Evolutionary conservation across 2,113 vertebrate species (phyloP).

Genomic region (Pelobates fuscus): DNA sequence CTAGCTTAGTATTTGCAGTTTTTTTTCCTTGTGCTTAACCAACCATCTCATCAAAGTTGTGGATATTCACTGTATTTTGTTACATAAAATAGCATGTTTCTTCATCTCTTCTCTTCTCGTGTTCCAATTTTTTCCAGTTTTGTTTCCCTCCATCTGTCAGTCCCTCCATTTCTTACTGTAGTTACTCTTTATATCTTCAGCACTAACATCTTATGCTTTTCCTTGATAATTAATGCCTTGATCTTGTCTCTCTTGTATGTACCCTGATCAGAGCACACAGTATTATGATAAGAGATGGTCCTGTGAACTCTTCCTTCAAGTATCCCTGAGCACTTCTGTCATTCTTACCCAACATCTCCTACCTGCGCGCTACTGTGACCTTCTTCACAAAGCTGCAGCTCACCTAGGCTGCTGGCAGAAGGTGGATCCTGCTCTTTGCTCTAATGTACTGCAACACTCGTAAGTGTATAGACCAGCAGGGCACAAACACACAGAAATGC

Average conservation of each 20-base stretch:
- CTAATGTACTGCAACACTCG: conserved; percentile 96
- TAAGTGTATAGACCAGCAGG: conserved; percentile 60
- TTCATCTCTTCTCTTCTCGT: too few species aligned
- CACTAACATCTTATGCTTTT: neutral
- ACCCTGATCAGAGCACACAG: conserved; percentile 84
- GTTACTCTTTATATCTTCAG: neutral
- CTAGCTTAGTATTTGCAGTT: too few species aligned
- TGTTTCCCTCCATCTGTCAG: too few species aligned
- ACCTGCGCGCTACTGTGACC: conserved; percentile 92
- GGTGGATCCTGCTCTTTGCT: conserved; percentile 93
- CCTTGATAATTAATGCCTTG: neutral
- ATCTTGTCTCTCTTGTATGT: neutral
- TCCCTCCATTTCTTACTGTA: neutral
- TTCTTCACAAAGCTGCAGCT: conserved; percentile 93
- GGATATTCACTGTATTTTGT: too few species aligned
- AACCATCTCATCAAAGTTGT: too few species aligned
- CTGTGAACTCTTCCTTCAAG: conserved; percentile 95
- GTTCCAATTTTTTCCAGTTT: too few species aligned
- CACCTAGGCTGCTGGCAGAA: conserved; percentile 99
- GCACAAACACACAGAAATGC: neutral
- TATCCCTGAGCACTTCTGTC: conserved; percentile 91
- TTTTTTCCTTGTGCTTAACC: too few species aligned
- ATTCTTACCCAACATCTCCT: conserved; percentile 94
- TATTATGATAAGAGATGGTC: conserved; percentile 98
- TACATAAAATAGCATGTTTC: too few species aligned